A percentile compares a stretch with the other conserved stretches of the same genome.
Evolutionary conservation across 2,888 invertebrate genomes (phyloP).

Genomic region (Athalia rosae): DNA sequence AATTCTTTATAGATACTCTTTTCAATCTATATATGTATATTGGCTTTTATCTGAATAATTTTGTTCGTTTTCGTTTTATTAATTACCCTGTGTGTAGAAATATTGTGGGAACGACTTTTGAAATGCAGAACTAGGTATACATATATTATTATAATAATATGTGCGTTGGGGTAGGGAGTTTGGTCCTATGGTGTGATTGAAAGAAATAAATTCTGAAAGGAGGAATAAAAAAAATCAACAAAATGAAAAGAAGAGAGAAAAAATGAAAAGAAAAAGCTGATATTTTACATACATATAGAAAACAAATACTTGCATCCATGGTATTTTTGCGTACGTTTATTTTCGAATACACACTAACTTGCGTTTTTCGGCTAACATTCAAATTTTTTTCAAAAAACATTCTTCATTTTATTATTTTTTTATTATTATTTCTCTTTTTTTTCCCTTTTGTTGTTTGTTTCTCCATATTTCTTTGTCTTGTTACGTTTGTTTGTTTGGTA

Average conservation of each 20-base stretch:
- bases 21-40: slow-evolving; percentile 30
- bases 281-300: slow-evolving; percentile 5
- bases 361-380: slow-evolving; percentile 48
- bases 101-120: slow-evolving; percentile 56
- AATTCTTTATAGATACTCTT: slow-evolving; percentile 50
- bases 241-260: slow-evolving; percentile 8
- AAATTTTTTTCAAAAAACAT: slow-evolving; percentile 51
- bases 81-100: slow-evolving; percentile 70
- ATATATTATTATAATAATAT: not conserved
- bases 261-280: slow-evolving; percentile 23
- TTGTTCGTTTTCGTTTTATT: slow-evolving; percentile 51
- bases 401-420: slow-evolving; percentile 1
- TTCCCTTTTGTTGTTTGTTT: slow-evolving; percentile 47
- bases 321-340: slow-evolving; percentile 55
- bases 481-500: not conserved
- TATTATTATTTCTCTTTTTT: not conserved
- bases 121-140: slow-evolving; percentile 23
- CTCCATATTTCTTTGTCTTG: not conserved
- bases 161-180: slow-evolving; percentile 25
- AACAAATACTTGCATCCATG: slow-evolving; percentile 50
- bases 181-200: slow-evolving; percentile 35
- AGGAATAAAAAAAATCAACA: not conserved
- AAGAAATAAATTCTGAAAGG: slow-evolving; percentile 1
- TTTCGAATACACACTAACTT: slow-evolving; percentile 55
- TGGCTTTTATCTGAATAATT: slow-evolving; percentile 40